Conservation (phyloP, 2,888 invertebrate species). For the Coelinius sp. region DNA sequence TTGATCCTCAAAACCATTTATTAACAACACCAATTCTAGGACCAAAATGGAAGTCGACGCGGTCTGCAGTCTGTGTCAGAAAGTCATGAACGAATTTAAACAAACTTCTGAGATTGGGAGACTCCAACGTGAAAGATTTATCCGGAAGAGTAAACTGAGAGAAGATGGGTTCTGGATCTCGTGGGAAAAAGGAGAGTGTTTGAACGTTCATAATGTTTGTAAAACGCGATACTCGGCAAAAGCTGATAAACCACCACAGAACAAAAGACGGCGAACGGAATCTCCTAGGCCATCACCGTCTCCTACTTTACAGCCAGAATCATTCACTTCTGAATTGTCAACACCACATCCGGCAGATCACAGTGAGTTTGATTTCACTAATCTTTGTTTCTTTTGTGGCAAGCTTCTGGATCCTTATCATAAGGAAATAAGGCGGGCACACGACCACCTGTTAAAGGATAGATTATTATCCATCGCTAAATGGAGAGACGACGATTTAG, state of each 20-base stretch:
- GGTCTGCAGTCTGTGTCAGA: not conserved
- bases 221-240: slow-evolving; percentile 9
- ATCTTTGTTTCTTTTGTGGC: slow-evolving; percentile 28
- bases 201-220: not conserved
- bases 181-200: slow-evolving; percentile 2
- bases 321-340: not conserved
- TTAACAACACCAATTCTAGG: no score
- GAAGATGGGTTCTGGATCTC: slow-evolving; percentile 16
- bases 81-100: not conserved
- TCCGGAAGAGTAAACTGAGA: slow-evolving; percentile 17
- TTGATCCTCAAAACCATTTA: no score
- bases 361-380: slow-evolving; percentile 15
- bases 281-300: not conserved
- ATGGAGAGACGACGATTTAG: slow-evolving; percentile 13
- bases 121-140: not conserved
- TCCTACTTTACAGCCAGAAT: not conserved
- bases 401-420: slow-evolving; percentile 2
- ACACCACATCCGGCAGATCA: not conserved
- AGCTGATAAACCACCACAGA: slow-evolving; percentile 5
- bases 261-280: not conserved
- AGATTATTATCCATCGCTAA: slow-evolving; percentile 3
- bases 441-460: slow-evolving; percentile 6
- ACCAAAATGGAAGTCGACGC: not conserved
- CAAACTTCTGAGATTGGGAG: not conserved
- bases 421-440: slow-evolving; percentile 13